Evolutionary conservation across 2,113 vertebrate genomes (phyloP), one percentile per base, ranked within the genome.

Genomic region (Cinclus cinclus): DNA sequence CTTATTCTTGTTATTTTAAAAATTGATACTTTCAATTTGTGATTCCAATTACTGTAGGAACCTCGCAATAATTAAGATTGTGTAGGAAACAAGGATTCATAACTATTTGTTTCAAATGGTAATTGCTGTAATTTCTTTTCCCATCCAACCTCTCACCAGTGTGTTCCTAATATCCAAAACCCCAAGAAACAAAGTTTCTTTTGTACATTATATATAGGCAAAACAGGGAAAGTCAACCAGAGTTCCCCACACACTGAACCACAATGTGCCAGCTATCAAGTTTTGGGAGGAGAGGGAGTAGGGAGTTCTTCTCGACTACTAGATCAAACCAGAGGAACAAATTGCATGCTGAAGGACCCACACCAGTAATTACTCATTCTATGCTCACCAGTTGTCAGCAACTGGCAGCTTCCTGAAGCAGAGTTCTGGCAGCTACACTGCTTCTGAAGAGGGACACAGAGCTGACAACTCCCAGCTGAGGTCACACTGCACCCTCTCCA

Each of bases 1-100:
- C 65, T 90, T 75, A 6, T 73, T 78, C 42, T 83, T 5, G 50
- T 88, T 70, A 55, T 58, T 94, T 88, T 59, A 39, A 75, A 90
- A 83, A 31, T 21, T 2, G 31, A 7, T 52, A 30, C 69, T 10
- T 74, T 59, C 39, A 69, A 49, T 10, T 85, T 76, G 33, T 52
- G 19, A 30, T 68, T 87, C 58, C 27, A 64, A 30, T 65, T 46
- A 65, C 14, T 3, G 16, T 52, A 59, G 39, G 19, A 67, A 42
- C 59, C 8, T 88, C 69, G 11, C 35, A 92, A 21, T 76, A 69
- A 35, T 15, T 15, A 68, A 42, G 15, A 60, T n/a, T 31, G 10
- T 1, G 0, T 62, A 65, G 56, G 47, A 90, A 77, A 75, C 13
- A 35, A 23, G 35, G 15, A 70, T 83, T 67, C 5, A 9, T 84